Evolutionary conservation across 2,797 vertebrate species (phyloP), one percentile per base, ranked within the genome.

Genomic region (Spizella passerina): DNA sequence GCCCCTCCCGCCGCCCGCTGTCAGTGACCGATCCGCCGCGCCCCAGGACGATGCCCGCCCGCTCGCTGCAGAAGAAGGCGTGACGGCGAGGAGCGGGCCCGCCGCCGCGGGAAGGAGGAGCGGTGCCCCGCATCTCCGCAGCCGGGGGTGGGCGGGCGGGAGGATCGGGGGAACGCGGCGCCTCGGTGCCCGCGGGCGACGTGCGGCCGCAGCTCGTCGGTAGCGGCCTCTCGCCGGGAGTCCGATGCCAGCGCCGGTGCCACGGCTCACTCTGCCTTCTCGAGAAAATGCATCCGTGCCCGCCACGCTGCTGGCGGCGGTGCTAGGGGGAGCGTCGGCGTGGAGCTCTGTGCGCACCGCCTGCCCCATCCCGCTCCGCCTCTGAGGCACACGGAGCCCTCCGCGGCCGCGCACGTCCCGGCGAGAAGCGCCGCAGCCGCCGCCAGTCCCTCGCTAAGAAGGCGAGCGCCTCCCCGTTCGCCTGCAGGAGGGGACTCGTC

Each of bases 241-340:
- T 92, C 95, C 84, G 92, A 96, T 86, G 97, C 91, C 92, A 91
- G 95, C 85, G 61, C 91, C 95, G 94, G 96, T 93, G 93, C 69
- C 87, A 93, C 96, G 95, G 96, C 96, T 97, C 88, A 92, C 84
- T 93, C 95, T 88, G 96, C 96, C 82, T 88, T 93, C 86, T 72
- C 86, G 59, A 65, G 50, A 82, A 50, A 91, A 97, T 96, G 95
- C 88, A 70, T 80, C 84, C 61, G 63, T 84, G 90, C 39, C 36
- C 66, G 60, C 50, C 64, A 32, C 61, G 75, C 41, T 86, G 91
- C 65, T 76, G 90, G 83, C 32, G 56, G 69, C 63, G 49, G 29
- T 94, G 92, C 61, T 89, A 93, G 59, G 53, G 53, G 66, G 63
- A 90, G 90, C 61, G 84, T 91, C 63, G 66, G 84, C 78, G 70